A percentile compares a stretch with the other conserved stretches of the same genome.
Conservation (phyloP, 2,797 vertebrate species). For the Pangasius larnaudii region DNA sequence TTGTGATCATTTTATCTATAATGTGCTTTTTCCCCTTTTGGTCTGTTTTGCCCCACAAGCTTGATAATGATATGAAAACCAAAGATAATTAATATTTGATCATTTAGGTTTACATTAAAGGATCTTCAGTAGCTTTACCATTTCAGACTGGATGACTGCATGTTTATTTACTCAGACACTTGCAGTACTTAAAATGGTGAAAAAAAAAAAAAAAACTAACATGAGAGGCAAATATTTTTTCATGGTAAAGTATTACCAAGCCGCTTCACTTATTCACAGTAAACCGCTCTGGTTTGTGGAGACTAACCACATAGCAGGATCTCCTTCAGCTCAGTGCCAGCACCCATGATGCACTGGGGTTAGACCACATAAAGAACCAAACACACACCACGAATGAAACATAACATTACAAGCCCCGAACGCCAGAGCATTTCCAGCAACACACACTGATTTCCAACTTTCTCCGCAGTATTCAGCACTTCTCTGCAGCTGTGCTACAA, state of each 20-base stretch:
- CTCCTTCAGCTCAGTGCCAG: constrained; percentile 17
- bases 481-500: constrained; percentile 42
- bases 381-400: constrained; percentile 39
- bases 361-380: constrained; percentile 37
- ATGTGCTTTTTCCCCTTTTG: background rate
- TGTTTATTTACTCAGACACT: background rate
- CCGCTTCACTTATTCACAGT: constrained; percentile 1
- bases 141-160: background rate
- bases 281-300: constrained; percentile 33
- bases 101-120: background rate
- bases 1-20: background rate
- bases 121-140: background rate
- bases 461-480: constrained; percentile 32
- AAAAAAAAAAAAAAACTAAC: background rate
- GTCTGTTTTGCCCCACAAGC: background rate
- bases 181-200: background rate
- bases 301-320: background rate
- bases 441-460: constrained; percentile 30
- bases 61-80: too few species aligned
- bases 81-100: background rate
- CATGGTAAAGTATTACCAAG: background rate
- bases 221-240: constrained; percentile 2
- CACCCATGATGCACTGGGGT: constrained; percentile 15
- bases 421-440: constrained; percentile 27
- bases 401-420: background rate